Base-by-base conservation (phyloP, 2,113 vertebrate species). In the Rhipidura dahli region DNA sequence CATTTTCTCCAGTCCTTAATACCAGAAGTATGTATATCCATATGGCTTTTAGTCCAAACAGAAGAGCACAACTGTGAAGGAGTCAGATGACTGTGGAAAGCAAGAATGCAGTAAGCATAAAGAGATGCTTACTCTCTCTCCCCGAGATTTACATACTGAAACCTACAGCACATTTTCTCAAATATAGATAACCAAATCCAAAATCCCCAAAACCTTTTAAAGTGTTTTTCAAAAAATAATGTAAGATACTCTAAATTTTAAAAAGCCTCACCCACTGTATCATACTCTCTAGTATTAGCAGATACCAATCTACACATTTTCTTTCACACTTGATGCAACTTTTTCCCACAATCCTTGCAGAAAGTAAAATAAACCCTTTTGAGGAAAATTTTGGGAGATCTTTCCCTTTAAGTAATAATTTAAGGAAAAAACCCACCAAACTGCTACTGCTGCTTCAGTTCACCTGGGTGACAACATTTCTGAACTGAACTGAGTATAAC, bases 181-280 rank as follows among this genome's bases (percentile, higher is more conserved):
- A 60, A 37, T 45, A 49, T 20, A 45, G 15, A 73, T 3, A 86
- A 54, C 8, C 51, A 83, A 45, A 31, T 11, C 69, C 8, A 60
- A 59, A 31, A 10, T 10, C 10, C 13, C 1, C 1, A 31, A 83
- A 87, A 37, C 3, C 0, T 61, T 51, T 64, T 22, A 0, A 83
- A 35, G 10, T 21, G 9, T 57, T 75, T 88, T 71, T 63, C 9
- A 47, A 87, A 87, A 65, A 54, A 15, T 15, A 56, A 45, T 7
- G 2, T 19, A 79, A 33, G 13, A 56, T 51, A 73, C 11, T 33
- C 11, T 16, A 4, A 15, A 45, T 30, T 76, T 20, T 3, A 21
- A 54, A 51, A 49, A 45, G 6, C 4, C 23, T 66, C 23, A 53
- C n/a, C 33, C 8, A 27, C 24, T 60, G 12, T 9, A 64, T 7